Base-by-base conservation (phyloP, 2,113 vertebrate genomes). In the Peromyscus maniculatus region DNA sequence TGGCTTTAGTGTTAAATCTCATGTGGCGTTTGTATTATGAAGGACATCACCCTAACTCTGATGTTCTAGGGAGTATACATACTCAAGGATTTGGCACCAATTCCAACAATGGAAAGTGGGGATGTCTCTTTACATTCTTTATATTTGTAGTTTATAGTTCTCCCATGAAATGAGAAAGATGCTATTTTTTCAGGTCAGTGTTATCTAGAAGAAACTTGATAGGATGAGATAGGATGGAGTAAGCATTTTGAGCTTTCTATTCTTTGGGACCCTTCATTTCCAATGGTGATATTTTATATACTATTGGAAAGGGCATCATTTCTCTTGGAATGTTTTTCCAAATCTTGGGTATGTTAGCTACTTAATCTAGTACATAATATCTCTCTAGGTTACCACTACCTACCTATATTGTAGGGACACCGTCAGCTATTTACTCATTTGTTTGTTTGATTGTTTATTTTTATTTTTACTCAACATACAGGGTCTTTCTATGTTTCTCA, bases 151-250 rank as follows among this genome's bases (percentile, higher is more conserved):
- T 87, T 86, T 91, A 96, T 67, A 91, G 13, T 66, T 36, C 3
- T 88, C 28, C 24, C 49, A 82, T 69, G 43, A 59, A 75, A 64
- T 69, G 24, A 74, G 21, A 84, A 96, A 93, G 15, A 86, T 15
- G 24, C 21, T 15, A 49, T 89, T 49, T 64, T 67, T 49, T 49
- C 57, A 33, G 72, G n/a, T 57, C 39, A 66, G 55, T 89, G 36
- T 90, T 92, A 64, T 64, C 16, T 64, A 49, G 94, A 82, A 87
- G 89, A 52, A 97, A 74, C 16, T 75, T 67, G 26, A 36, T 62
- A 75, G 74, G 22, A 87, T 93, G 3, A 15, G 28, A 1, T 95
- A n/a, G 82, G 21, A 43, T 92, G 36, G 15, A 87, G 33, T 69
- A 80, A 96, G 22, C 86, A 12, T 2, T 93, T 89, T 78, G 10